phyloP scores from a whole-genome alignment of 2,113 vertebrate genomes.

The Nothobranchius furzeri region DNA sequence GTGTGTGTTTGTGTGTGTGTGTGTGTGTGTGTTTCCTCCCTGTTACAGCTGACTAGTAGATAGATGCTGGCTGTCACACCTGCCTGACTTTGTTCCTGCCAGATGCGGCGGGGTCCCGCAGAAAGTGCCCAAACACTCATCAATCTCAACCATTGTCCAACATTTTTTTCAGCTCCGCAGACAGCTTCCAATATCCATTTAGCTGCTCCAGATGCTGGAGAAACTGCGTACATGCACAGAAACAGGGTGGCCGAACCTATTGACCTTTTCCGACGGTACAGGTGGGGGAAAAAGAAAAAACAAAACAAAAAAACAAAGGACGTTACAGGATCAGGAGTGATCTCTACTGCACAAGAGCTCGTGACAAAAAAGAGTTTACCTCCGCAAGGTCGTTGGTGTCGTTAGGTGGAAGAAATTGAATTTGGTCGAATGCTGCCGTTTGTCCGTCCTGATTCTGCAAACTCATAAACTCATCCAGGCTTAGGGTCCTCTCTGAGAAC shows the following conservation, averaged over 20 bases:
- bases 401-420: slow-evolving; percentile 45
- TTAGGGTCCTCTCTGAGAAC: slow-evolving; percentile 36
- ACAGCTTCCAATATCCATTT: slow-evolving; percentile 78
- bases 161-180: slow-evolving; percentile 57
- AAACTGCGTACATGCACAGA: slow-evolving; percentile 70
- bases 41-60: slow-evolving; percentile 74
- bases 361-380: slow-evolving; percentile 32
- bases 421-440: slow-evolving; percentile 41
- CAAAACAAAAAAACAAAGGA: slow-evolving; percentile 21
- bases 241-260: slow-evolving; percentile 48
- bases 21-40: slow-evolving; percentile 42
- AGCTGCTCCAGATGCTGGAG: slow-evolving; percentile 70
- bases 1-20: slow-evolving; percentile 10
- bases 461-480: background rate
- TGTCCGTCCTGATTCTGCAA: slow-evolving; percentile 1
- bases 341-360: slow-evolving; percentile 17
- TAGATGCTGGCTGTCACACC: slow-evolving; percentile 81
- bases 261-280: slow-evolving; percentile 47
- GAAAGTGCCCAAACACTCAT: slow-evolving; percentile 80
- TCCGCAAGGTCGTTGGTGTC: slow-evolving; percentile 19
- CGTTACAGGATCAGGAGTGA: slow-evolving; percentile 23
- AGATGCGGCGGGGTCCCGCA: slow-evolving; percentile 75
- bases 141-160: slow-evolving; percentile 80
- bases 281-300: slow-evolving; percentile 16
- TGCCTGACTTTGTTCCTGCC: slow-evolving; percentile 77